phyloP scores from a whole-genome alignment of 2,113 vertebrate species.

The Nematolebias whitei region DNA sequence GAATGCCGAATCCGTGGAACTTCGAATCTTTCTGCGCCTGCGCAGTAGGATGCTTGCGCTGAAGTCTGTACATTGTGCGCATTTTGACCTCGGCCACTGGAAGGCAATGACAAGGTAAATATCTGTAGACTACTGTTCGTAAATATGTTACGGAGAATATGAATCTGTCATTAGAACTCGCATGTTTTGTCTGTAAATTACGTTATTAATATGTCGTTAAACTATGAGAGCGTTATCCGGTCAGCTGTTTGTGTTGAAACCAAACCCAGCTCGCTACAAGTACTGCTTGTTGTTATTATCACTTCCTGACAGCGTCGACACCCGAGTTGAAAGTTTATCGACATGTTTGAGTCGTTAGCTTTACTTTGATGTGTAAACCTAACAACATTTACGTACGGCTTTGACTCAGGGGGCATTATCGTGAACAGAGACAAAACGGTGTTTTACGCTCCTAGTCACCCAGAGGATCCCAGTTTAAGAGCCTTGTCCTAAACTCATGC shows the following conservation, averaged over 20 bases:
- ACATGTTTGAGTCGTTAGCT: not conserved
- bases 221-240: not conserved
- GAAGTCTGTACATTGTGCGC: not conserved
- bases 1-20: not conserved
- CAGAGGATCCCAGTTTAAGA: too few species aligned
- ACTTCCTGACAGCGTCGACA: not conserved
- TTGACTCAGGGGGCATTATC: too few species aligned
- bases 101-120: constrained; percentile 34
- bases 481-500: too few species aligned
- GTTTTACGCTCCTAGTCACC: too few species aligned
- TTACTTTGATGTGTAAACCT: not conserved
- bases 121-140: not conserved
- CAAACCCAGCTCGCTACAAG: constrained; percentile 7
- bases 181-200: not conserved
- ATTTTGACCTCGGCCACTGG: constrained; percentile 25
- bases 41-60: constrained; percentile 25
- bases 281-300: not conserved
- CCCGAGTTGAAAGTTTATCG: not conserved
- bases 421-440: too few species aligned
- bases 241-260: not conserved
- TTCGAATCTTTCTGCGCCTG: constrained; percentile 28
- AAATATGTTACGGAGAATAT: not conserved
- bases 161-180: not conserved
- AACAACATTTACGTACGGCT: not conserved
- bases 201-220: not conserved